Evolutionary conservation across 2,797 vertebrate genomes (phyloP), one percentile per base, ranked within the genome.

Genomic region (Chromobotia macracanthus): DNA sequence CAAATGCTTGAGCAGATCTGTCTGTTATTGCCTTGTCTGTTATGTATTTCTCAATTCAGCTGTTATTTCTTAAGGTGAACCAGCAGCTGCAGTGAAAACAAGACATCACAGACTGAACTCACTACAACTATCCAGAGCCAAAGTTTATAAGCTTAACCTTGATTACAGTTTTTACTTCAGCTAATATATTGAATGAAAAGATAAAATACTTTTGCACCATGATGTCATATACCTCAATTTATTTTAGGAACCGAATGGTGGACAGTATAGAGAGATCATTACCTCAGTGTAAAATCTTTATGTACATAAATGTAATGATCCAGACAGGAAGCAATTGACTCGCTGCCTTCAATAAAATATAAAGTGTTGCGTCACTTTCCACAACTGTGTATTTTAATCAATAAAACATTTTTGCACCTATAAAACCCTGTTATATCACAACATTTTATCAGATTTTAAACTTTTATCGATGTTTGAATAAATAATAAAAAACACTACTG

Each of bases 221-320:
- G 21, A 11, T 48, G 64, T 77, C 53, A 68, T 48, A 58, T 25
- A 53, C 7, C 21, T 56, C 13, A 56, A 16, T 56, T 23, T 1
- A 66, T 16, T 23, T 51, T 53, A 19, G 28, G 21, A 18, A 56
- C 25, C 55, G 7, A 67, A 19, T n/a, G 23, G 19, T 66, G 19
- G 35, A 12, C 51, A 63, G 18, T 55, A 16, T 7, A 2, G 31
- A 77, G n/a, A 73, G 72, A 75, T 67, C 75, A 77, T 58, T 58
- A 41, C 5, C 10, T 38, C 55, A 60, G 63, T 19, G 68, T 71
- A 78, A 84, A 87, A 87, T 85, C 83, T 78, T 78, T 84, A 87
- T 10, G 75, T 86, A 83, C 67, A 87, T 85, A 84, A 48, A 72
- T 35, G 19, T 73, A 64, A 72, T 64, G 77, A 38, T 80, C 41